Base-by-base conservation (phyloP, 35 echinoderm and acorn worm species). In the Ophioderma brevispina region DNA sequence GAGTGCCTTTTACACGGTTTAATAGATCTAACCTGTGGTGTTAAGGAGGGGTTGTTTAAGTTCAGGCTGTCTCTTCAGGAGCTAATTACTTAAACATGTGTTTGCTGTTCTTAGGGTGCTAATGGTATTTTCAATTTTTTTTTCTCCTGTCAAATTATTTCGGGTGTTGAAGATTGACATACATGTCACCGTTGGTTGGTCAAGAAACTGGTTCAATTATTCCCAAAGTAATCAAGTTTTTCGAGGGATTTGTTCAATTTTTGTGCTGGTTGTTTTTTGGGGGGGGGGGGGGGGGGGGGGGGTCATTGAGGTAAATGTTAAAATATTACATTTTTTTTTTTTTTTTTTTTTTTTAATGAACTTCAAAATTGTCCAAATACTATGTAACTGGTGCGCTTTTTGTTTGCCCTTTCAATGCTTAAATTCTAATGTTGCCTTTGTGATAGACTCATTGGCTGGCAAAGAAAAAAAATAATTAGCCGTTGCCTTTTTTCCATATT, bases 11-110 rank as follows among this genome's bases (percentile, higher is more conserved):
- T 63, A 13, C 17, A 63, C 13, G 0, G 85, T 14, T 63, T 87
- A 19, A 87, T 87, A 17, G 85, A 87, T 34, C 13, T 87, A 30
- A 87, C 85, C 18, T 38, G 59, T 31, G 85, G 85, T 35, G 59
- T 39, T 0, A 87, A 63, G 30, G n/a, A 38, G 36, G 31, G 56
- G 3, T 63, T 33, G 28, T 55, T 59, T 35, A 37, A 35, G 31
- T 76, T 87, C 8, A 36, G 39, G 36, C 4, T 30, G n/a, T 87
- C 1, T 70, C 59, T 15, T 8, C 28, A 21, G 85, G 85, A 33
- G 85, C 85, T 21, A 87, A 13, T 3, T 55, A 87, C 32, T 13
- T 87, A 35, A 36, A 21, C 5, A 80, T 40, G 38, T 80, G 78
- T 14, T n/a, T 80, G 32, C 1, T 80, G 13, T 80, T 80, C 13